phyloP scores from a whole-genome alignment of 92 coral and sea anemone species.

The Isaurus tuberculatus region DNA sequence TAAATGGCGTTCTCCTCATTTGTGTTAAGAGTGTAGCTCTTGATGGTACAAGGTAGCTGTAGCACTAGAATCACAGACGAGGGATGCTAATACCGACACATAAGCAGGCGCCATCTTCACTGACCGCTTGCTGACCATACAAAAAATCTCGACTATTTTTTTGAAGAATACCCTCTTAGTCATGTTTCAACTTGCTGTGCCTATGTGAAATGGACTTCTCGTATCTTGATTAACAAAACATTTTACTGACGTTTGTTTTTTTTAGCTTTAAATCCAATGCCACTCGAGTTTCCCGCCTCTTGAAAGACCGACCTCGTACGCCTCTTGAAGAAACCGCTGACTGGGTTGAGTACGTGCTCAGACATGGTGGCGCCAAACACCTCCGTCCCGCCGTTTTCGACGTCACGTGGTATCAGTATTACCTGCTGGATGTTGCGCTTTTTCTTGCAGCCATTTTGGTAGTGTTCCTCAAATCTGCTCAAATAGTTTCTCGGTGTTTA shows the following conservation, averaged over 20 bases:
- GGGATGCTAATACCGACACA: no score
- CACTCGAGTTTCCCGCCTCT: conserved; percentile 39
- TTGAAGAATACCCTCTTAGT: no score
- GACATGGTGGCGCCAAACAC: conserved; percentile 65
- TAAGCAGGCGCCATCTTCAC: no score
- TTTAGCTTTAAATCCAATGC: conserved; percentile 45
- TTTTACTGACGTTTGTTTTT: background rate
- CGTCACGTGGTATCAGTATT: conserved; percentile 63
- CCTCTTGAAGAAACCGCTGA: conserved; percentile 58
- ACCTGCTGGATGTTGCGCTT: conserved; percentile 35
- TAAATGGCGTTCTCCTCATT: no score
- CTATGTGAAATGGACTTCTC: background rate
- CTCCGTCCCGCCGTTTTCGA: conserved; percentile 64
- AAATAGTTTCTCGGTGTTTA: conserved; percentile 15
- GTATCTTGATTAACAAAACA: background rate
- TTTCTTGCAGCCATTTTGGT: conserved; percentile 32
- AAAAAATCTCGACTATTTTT: no score
- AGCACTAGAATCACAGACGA: no score
- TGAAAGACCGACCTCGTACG: conserved; percentile 44
- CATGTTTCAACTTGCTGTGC: background rate
- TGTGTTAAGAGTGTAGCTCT: no score
- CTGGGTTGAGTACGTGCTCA: conserved; percentile 70
- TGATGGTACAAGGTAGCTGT: no score
- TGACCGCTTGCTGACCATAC: no score
- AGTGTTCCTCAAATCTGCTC: background rate